Base-by-base conservation (phyloP, 2,888 invertebrate species). In the Phragmatobia fuliginosa region DNA sequence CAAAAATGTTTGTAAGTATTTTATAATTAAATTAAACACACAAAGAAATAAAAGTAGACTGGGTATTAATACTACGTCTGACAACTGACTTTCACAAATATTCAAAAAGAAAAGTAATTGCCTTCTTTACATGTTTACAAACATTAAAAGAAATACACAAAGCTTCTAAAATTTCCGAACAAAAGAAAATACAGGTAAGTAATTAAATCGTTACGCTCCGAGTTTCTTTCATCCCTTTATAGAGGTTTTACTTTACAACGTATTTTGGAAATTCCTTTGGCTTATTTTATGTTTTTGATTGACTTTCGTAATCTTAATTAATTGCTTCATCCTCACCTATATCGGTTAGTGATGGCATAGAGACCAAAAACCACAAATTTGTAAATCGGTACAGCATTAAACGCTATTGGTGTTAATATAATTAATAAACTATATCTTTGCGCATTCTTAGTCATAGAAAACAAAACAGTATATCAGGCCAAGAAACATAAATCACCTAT, bases 101-200 rank as follows among this genome's bases (percentile, higher is more conserved):
- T 41, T 41, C 5, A 25, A 21, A 41, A 41, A 41, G 62, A 62
- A 62, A 62, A 62, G 62, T 56, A 62, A 63, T 49, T 32, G n/a
- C 18, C 62, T 62, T 36, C 38, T 38, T 38, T 8, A 38, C 38
- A 18, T 62, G 45, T 45, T 45, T 21, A 62, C 28, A 45, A 62
- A 31, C 33, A 63, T 32, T 14, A 63, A 45, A 33, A 62, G 16
- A 18, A 62, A 62, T 62, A 41, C 41, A 62, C 62, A 41, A 41
- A 41, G 41, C 41, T 41, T 62, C 28, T 38, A 28, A 62, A 56
- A 25, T 56, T 25, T 25, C 5, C 28, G n/a, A 60, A 60, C 60
- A 60, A 33, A n/a, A 60, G 33, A 60, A 33, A 33, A 60, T 60
- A 60, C 33, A 60, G 31, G 33, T 33, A 60, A 60, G 31, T 60